These are phyloP conservation scores for Alcis repandata DNA, from an alignment of 2,888 invertebrate genomes.

Conservation along the genomic window DNA sequence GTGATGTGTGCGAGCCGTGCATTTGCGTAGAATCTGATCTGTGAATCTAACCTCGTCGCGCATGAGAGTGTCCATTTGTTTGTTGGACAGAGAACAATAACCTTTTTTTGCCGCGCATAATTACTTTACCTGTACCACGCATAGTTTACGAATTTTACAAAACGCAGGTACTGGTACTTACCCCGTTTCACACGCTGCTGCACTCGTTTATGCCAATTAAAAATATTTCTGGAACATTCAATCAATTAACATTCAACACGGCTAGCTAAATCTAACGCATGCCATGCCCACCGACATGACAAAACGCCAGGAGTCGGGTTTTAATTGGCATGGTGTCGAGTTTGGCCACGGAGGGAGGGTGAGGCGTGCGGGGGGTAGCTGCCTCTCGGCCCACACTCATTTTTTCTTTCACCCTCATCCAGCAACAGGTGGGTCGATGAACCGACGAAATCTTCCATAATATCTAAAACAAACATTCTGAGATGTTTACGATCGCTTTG, in stretches of 20 bases:
- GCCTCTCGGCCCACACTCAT: slow-evolving; percentile 60
- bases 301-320: slow-evolving; percentile 73
- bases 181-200: slow-evolving; percentile 34
- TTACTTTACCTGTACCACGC: slow-evolving; percentile 31
- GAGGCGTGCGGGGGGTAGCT: slow-evolving; percentile 44
- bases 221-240: slow-evolving; percentile 57
- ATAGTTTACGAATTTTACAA: slow-evolving; percentile 38
- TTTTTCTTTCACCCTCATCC: slow-evolving; percentile 75
- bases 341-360: slow-evolving; percentile 53
- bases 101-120: slow-evolving; percentile 42
- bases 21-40: slow-evolving; percentile 32
- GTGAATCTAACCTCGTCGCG: slow-evolving; percentile 31
- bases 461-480: slow-evolving; percentile 48
- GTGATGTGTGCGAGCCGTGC: slow-evolving; percentile 11
- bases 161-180: slow-evolving; percentile 27
- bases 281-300: slow-evolving; percentile 59
- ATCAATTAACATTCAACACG: slow-evolving; percentile 61
- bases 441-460: slow-evolving; percentile 60
- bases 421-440: slow-evolving; percentile 77
- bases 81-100: slow-evolving; percentile 35
- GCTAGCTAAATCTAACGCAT: slow-evolving; percentile 61
- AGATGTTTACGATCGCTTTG: slow-evolving; percentile 44
- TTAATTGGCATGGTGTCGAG: slow-evolving; percentile 77
- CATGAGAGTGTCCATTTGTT: slow-evolving; percentile 35
- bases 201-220: slow-evolving; percentile 53